Percentiles rank a stretch among this genome's conserved stretches.
Evolutionary conservation across 2,888 invertebrate species (phyloP).

Genomic region (Harmothoe impar): DNA sequence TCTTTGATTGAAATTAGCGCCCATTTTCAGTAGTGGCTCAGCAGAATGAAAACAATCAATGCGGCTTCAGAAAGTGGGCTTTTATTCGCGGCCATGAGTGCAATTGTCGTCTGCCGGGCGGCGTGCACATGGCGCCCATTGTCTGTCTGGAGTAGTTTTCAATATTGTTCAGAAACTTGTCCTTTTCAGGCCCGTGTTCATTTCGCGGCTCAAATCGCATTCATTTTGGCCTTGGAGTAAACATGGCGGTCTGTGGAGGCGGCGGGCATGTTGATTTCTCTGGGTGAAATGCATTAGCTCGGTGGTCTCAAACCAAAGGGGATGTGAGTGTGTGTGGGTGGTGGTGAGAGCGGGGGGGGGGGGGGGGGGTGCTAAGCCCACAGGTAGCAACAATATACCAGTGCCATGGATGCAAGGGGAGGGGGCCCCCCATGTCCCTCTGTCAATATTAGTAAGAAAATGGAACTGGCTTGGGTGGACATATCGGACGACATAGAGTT

Average conservation of each 20-base stretch:
- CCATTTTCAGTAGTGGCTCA: neutral
- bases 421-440: neutral
- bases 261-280: conserved; percentile 7
- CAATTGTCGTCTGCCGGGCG: neutral
- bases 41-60: neutral
- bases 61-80: conserved; percentile 1
- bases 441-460: neutral
- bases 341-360: too few relatives aligned
- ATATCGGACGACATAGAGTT: neutral
- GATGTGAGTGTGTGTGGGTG: too few relatives aligned
- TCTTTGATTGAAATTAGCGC: conserved; percentile 38
- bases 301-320: neutral
- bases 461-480: neutral
- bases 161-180: neutral
- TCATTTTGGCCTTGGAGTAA: neutral
- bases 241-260: neutral
- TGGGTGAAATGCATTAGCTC: conserved; percentile 16
- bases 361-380: neutral
- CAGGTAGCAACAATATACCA: neutral
- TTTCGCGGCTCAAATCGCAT: neutral
- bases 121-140: neutral
- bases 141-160: conserved; percentile 9
- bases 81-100: neutral
- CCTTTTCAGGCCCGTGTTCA: conserved; percentile 13
- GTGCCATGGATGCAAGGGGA: neutral